Evolutionary conservation across 2,797 vertebrate genomes (phyloP), one percentile per base, ranked within the genome.

Genomic region (Dicrostonyx torquatus): DNA sequence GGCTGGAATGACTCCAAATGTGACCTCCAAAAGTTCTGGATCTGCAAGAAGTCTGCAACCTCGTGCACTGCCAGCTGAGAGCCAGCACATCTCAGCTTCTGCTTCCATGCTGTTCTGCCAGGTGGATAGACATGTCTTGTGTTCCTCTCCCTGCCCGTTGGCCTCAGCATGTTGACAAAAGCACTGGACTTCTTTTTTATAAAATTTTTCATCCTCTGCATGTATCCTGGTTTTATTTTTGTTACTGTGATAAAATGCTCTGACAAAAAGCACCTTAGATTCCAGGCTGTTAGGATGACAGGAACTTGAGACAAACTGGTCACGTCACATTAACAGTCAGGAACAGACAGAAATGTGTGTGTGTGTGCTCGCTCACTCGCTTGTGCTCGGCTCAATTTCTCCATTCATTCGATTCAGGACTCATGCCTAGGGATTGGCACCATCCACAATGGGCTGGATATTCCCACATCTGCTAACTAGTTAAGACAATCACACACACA

Each of bases 1-100:
- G 79, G 79, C 31, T 89, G 94, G 94, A 92, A 93, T 0, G 87
- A 93, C 4, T 1, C 22, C n/a, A 55, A 0, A 31, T 88, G 94
- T 43, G 18, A 70, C 0, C 2, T 5, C 9, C n/a, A 37, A 12
- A 94, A 80, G 11, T 87, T 87, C 91, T 96, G 94, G 89, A 15
- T 89, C 43, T 95, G 94, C 85, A 91, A 86, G 31, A 75, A 8
- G 26, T 10, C 66, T 0, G 18, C 48, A 2, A 29, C 12, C 6
- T 34, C 83, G 29, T 95, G 87, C 45, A 31, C 87, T 34, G 18
- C 5, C 2, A 29, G 24, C 31, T 85, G 73, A 88, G 58, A 43
- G 3, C 40, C 1, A 2, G 22, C 70, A 20, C 3, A 12, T 2
- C 64, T 31, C 14, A 6, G 37, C 22, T 12, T 62, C 73, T 45